A percentile compares a stretch with the other conserved stretches of the same genome.
Evolutionary conservation across 2,113 vertebrate genomes (phyloP).

Genomic region (Piaya cayana): DNA sequence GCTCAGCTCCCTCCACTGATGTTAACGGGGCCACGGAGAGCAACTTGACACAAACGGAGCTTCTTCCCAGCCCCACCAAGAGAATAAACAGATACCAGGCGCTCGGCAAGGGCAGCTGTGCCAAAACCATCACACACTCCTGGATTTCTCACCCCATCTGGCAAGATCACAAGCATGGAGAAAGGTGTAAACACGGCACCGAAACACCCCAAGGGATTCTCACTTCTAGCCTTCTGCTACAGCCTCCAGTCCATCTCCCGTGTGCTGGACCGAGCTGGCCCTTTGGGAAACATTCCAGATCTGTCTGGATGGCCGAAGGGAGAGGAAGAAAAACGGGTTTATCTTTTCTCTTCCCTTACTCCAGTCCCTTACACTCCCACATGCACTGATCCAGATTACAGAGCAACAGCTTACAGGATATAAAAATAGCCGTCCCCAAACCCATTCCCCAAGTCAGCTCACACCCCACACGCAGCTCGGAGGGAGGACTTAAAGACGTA

Average conservation of each 20-base stretch:
- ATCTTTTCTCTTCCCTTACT: not conserved
- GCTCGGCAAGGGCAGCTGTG: not conserved
- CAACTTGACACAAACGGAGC: not conserved
- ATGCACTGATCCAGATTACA: not conserved
- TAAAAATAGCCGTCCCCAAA: not conserved
- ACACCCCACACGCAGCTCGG: not conserved
- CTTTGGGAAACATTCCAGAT: not conserved
- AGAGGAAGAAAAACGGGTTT: not conserved
- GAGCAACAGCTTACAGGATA: not conserved
- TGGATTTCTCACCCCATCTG: not conserved
- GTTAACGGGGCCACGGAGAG: fast-evolving
- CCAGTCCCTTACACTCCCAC: not conserved
- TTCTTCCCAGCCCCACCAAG: not conserved
- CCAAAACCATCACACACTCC: conserved; percentile 21
- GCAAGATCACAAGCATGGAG: not conserved
- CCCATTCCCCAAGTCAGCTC: not conserved
- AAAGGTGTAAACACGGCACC: not conserved
- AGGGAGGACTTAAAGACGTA: not conserved
- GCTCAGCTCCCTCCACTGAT: not conserved
- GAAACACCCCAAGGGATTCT: not conserved
- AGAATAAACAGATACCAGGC: conserved; percentile 8
- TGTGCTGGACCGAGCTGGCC: not conserved
- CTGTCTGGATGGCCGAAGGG: not conserved
- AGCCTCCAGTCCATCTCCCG: not conserved
- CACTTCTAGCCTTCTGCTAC: fast-evolving